Evolutionary conservation across 2,888 invertebrate species (phyloP).

Genomic region (Ophonus ardosiacus): DNA sequence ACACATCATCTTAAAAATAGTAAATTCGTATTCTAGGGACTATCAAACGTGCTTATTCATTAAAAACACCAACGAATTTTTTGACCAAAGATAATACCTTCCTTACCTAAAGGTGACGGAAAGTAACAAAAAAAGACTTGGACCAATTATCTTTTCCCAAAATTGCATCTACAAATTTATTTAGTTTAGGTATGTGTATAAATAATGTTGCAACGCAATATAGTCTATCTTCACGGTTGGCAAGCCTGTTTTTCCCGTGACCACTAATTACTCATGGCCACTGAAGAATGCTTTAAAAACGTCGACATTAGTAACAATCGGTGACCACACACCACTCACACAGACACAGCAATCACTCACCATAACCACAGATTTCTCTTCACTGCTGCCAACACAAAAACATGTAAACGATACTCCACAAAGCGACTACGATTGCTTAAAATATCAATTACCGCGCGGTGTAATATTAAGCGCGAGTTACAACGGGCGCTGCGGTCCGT

Average conservation of each 20-base stretch:
- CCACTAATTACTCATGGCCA: constrained; percentile 58
- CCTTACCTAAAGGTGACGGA: no score
- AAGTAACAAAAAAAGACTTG: no score
- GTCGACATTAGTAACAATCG: constrained; percentile 58
- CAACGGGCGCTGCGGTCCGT: constrained; percentile 14
- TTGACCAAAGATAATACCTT: no score
- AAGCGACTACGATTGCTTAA: constrained; percentile 46
- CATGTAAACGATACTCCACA: constrained; percentile 56
- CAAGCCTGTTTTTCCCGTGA: constrained; percentile 55
- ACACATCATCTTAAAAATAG: no score
- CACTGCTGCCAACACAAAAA: constrained; percentile 52
- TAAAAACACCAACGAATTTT: no score
- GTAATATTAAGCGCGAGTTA: constrained; percentile 48
- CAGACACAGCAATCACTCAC: constrained; percentile 23
- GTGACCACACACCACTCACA: constrained; percentile 58
- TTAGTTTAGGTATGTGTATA: neutral
- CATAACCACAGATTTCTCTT: constrained; percentile 41
- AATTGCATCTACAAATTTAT: neutral
- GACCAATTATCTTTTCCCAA: no score
- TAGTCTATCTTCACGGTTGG: constrained; percentile 51
- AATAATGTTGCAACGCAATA: neutral
- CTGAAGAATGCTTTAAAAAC: constrained; percentile 60
- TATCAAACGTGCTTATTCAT: no score
- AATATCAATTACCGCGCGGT: constrained; percentile 41
- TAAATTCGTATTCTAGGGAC: no score